These are phyloP conservation scores for Notodonta ziczac DNA, from an alignment of 2,888 invertebrate species.

Conservation along the genomic window DNA sequence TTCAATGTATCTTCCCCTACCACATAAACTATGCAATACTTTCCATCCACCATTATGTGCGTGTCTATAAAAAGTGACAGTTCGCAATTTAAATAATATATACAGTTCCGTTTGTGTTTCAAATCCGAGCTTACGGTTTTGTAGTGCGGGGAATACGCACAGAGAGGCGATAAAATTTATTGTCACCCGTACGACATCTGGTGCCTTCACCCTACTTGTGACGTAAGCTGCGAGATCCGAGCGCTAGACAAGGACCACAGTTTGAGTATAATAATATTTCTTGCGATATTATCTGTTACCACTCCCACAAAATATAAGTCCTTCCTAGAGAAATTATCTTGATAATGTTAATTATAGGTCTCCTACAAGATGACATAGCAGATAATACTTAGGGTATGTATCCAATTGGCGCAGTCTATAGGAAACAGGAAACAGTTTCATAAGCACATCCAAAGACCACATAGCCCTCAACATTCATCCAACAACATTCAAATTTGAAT, in stretches of 20 bases:
- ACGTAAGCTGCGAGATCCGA: constrained; percentile 25
- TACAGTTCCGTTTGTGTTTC: constrained; percentile 68
- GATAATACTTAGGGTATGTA: neutral
- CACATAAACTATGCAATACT: constrained; percentile 28
- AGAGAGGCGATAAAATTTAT: constrained; percentile 82
- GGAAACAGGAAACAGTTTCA: too few relatives aligned
- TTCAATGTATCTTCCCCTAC: constrained; percentile 12
- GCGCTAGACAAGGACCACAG: neutral
- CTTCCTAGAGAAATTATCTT: too few relatives aligned
- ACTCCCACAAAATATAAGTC: too few relatives aligned
- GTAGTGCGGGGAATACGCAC: constrained; percentile 76
- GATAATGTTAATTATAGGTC: too few relatives aligned
- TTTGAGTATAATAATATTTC: neutral
- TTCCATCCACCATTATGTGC: constrained; percentile 33
- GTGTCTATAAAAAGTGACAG: constrained; percentile 58
- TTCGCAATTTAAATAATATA: constrained; percentile 68
- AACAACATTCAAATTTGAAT: too few relatives aligned
- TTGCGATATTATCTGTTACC: too few relatives aligned
- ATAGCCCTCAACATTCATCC: neutral
- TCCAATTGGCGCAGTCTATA: neutral
- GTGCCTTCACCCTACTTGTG: constrained; percentile 63
- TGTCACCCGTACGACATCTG: constrained; percentile 82
- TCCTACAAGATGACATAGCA: too few relatives aligned
- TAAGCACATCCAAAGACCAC: neutral
- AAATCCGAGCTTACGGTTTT: constrained; percentile 74